A percentile compares a stretch with the other conserved stretches of the same genome.
phyloP scores from a whole-genome alignment of 1,140 invertebrate species.

The Pachyrhynchus sulphureomaculatus region DNA sequence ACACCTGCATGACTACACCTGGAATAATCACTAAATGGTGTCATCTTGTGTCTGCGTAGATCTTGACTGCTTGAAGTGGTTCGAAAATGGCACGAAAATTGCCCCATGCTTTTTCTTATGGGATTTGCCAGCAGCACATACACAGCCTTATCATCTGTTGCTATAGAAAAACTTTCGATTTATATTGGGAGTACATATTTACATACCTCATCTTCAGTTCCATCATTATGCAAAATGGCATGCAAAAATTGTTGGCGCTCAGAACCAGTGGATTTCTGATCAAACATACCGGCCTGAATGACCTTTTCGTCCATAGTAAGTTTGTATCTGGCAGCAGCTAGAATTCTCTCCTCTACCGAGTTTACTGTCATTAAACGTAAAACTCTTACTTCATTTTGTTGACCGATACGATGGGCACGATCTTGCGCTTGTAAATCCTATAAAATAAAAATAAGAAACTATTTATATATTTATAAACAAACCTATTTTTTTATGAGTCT shows the following conservation, averaged over 20 bases:
- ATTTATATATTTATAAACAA: too few relatives aligned
- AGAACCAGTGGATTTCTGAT: conserved; percentile 97
- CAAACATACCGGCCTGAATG: conserved; percentile 99
- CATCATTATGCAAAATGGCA: conserved; percentile 90
- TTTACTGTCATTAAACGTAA: conserved; percentile 98
- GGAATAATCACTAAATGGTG: too few relatives aligned
- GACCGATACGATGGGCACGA: conserved; percentile 98
- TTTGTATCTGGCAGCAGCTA: conserved; percentile 91
- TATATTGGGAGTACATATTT: too few relatives aligned
- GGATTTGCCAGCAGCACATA: too few relatives aligned
- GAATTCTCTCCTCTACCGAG: conserved; percentile 96
- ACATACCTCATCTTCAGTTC: conserved; percentile 81
- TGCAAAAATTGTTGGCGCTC: conserved; percentile 95
- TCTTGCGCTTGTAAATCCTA: conserved; percentile 98
- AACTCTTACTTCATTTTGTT: conserved; percentile 96
- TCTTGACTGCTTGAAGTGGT: too few relatives aligned
- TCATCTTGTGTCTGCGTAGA: too few relatives aligned
- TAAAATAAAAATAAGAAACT: conserved; percentile 10
- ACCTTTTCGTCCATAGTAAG: conserved; percentile 99
- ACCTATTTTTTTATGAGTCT: too few relatives aligned
- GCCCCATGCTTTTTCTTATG: too few relatives aligned
- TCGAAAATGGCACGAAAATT: too few relatives aligned
- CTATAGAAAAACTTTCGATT: too few relatives aligned
- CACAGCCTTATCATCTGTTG: too few relatives aligned
- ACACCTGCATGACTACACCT: too few relatives aligned